Evolutionary conservation across 53 echinoderm and acorn worm species (phyloP).

Genomic region (Crossaster papposus): DNA sequence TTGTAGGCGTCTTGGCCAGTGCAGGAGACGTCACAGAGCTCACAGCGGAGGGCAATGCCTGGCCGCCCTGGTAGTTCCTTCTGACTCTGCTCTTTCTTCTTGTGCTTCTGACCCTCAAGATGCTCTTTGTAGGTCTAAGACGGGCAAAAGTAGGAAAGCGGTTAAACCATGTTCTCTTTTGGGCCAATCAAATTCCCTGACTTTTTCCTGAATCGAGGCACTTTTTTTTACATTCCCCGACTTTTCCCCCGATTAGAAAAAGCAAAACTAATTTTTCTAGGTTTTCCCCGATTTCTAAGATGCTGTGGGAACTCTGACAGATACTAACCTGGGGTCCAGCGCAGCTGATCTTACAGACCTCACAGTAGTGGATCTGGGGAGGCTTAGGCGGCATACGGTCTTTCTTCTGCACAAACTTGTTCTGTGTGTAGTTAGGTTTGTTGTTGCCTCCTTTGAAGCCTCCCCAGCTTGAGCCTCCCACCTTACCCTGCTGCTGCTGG

Average conservation of each 20-base stretch:
- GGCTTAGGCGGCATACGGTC: conserved; percentile 84
- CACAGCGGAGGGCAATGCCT: conserved; percentile 74
- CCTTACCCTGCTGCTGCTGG: conserved; percentile 86
- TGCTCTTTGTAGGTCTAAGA: conserved; percentile 94
- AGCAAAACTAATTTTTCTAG: no score
- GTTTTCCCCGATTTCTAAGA: no score
- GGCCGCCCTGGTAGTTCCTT: conserved; percentile 47
- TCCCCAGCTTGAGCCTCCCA: conserved; percentile 66
- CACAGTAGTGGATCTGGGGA: conserved; percentile 98
- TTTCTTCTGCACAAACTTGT: conserved; percentile 63
- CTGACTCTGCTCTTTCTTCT: conserved; percentile 84
- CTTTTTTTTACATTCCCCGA: no score
- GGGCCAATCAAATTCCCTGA: no score
- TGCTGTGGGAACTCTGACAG: no score
- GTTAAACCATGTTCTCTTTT: no score
- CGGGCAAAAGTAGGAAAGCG: not conserved
- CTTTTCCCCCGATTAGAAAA: no score
- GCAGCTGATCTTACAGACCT: conserved; percentile 99
- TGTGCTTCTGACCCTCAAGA: conserved; percentile 99
- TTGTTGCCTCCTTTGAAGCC: conserved; percentile 75
- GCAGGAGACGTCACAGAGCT: conserved; percentile 97
- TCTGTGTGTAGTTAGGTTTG: conserved; percentile 64
- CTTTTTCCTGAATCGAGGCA: no score
- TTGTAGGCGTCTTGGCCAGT: conserved; percentile 97
- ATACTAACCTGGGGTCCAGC: conserved; percentile 93